Percentiles rank a stretch among this genome's conserved stretches.
Conservation (phyloP, 2,113 vertebrate genomes). For the Podiceps cristatus region DNA sequence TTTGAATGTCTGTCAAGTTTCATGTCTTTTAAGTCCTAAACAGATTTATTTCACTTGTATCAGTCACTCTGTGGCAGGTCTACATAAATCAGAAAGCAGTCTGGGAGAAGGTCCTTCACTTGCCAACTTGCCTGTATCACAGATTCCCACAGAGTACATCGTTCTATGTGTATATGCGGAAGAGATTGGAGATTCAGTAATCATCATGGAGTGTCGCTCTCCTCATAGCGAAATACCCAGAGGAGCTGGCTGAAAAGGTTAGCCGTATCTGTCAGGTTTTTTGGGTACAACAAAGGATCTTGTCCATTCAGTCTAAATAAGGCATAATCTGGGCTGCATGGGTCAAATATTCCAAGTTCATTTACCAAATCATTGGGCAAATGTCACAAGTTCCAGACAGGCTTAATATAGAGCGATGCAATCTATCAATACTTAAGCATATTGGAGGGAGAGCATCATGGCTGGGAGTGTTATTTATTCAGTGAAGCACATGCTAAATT, state of each 20-base stretch:
- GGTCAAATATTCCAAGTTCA: constrained; percentile 75
- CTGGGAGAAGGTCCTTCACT: constrained; percentile 49
- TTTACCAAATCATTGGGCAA: constrained; percentile 74
- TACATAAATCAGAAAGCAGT: constrained; percentile 59
- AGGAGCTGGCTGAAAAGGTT: constrained; percentile 76
- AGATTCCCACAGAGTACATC: constrained; percentile 19
- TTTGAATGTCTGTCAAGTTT: constrained; percentile 46
- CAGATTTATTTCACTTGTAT: constrained; percentile 39
- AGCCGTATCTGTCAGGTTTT: constrained; percentile 73
- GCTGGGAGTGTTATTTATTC: constrained; percentile 57
- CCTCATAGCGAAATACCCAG: constrained; percentile 47
- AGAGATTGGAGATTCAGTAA: constrained; percentile 63
- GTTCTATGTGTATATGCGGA: neutral
- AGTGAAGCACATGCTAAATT: constrained; percentile 64
- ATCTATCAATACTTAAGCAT: constrained; percentile 76
- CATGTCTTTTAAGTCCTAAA: constrained; percentile 33
- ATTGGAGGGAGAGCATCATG: constrained; percentile 47
- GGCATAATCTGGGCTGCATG: constrained; percentile 61
- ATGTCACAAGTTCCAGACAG: constrained; percentile 74
- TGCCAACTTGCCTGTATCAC: constrained; percentile 34
- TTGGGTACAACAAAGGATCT: constrained; percentile 69
- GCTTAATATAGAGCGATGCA: neutral
- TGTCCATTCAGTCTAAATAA: constrained; percentile 58
- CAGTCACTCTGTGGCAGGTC: constrained; percentile 8
- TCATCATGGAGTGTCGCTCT: constrained; percentile 28